Percentiles rank a stretch among this genome's conserved stretches.
These are phyloP conservation scores for Dendrolimus houi DNA, from an alignment of 2,888 invertebrate genomes.

Conservation along the genomic window DNA sequence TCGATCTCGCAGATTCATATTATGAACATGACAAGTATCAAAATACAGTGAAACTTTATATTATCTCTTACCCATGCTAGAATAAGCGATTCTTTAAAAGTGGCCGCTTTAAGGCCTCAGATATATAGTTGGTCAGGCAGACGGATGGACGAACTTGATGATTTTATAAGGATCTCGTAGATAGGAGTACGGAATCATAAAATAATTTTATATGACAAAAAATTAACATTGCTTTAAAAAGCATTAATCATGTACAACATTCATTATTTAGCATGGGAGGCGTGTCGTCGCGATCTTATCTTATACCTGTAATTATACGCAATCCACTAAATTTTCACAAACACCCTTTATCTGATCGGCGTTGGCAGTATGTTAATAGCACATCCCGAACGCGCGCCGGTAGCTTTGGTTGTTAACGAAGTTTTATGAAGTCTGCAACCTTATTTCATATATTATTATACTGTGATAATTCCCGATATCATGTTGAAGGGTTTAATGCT, in stretches of 20 bases:
- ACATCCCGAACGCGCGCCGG: constrained; percentile 51
- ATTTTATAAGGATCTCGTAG: too few species aligned
- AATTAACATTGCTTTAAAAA: constrained; percentile 11
- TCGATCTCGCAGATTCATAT: too few species aligned
- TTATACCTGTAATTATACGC: constrained; percentile 51
- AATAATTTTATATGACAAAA: constrained; percentile 17
- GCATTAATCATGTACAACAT: constrained; percentile 20
- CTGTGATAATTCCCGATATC: too few species aligned
- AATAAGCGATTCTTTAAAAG: too few species aligned
- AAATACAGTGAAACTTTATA: too few species aligned
- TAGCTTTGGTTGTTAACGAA: constrained; percentile 37
- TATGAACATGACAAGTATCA: too few species aligned
- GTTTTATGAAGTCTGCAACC: not conserved
- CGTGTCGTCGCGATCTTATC: constrained; percentile 55
- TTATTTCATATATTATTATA: not conserved
- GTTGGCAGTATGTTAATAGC: constrained; percentile 60
- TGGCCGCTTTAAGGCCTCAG: too few species aligned
- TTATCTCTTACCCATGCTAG: too few species aligned
- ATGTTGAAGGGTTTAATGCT: too few species aligned
- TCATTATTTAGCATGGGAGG: constrained; percentile 41
- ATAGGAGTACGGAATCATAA: not conserved
- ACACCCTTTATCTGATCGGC: constrained; percentile 55
- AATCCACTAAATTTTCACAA: constrained; percentile 67
- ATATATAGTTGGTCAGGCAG: too few species aligned
- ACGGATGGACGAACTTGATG: too few species aligned